phyloP scores from a whole-genome alignment of 2,888 invertebrate genomes.

The Papilio protenor region DNA sequence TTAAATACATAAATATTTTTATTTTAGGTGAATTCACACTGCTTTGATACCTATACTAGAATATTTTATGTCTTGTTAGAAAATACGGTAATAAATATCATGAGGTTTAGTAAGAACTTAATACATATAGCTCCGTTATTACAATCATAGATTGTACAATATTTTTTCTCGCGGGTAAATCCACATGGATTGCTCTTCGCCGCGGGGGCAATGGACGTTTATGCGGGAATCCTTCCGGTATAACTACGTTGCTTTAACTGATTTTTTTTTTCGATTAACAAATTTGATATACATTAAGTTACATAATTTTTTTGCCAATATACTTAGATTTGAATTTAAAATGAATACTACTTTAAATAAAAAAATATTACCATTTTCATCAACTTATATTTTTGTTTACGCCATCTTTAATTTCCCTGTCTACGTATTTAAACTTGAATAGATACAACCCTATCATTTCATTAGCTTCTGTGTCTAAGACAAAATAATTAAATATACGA shows the following conservation, averaged over 20 bases:
- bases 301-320: background rate
- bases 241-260: background rate
- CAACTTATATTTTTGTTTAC: background rate
- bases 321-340: background rate
- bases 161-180: background rate
- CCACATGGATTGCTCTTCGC: background rate
- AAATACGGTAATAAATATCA: background rate
- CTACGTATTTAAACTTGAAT: background rate
- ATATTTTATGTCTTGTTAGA: too few relatives aligned
- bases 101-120: background rate
- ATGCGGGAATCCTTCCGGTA: background rate
- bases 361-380: background rate
- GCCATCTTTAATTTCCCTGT: background rate
- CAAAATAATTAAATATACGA: background rate
- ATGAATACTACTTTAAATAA: background rate
- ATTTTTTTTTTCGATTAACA: background rate
- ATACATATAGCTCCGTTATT: background rate
- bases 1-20: background rate
- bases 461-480: background rate
- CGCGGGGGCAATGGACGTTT: conserved; percentile 11
- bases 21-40: background rate
- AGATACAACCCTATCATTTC: background rate
- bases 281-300: background rate
- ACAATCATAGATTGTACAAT: conserved; percentile 9
- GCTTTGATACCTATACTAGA: background rate